Base-by-base conservation (phyloP, 2,888 invertebrate genomes). In the Eueremaeus valkanovi region DNA sequence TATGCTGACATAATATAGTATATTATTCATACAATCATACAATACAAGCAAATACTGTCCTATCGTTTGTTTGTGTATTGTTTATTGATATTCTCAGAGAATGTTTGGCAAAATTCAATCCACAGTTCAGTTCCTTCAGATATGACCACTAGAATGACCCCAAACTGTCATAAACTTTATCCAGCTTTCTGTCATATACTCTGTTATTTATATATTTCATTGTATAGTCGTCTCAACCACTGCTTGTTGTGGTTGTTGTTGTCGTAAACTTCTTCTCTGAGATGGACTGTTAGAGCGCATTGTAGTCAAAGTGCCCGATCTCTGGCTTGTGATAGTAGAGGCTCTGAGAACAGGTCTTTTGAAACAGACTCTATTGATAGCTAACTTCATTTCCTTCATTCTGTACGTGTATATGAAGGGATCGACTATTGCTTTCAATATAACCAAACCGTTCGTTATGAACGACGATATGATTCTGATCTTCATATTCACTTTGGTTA, bases 331-430 rank as follows among this genome's bases (percentile, higher is more conserved):
- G 1, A 31, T 63, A 6, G 63, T 63, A 13, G 63, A 63, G 2
- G 31, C 31, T 6, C 63, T 29, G 2, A 18, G 9, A 33, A 33
- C n/a, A 6, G 31, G 31, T 16, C 63, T 6, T 31, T 33, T 29
- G 8, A 63, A 33, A 18, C 63, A 63, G 18, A 31, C 29, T 3
- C 63, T 13, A 63, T 75, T 75, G 16, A 75, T 24, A 1, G 83
- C 83, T 36, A 81, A 81, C 49, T 82, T 86, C 74, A 89, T 88
- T 80, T 89, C 89, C 75, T 87, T 85, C 86, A 89, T 88, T 74
- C 89, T 83, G 8, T 87, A 86, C 11, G 88, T 88, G 81, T 89
- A 89, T 73, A 89, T 88, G 78, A 89, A 87, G 0, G 89, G 88
- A 82, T 89, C 88, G 51, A 86, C 85, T 73, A 89, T 82, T 40